Evolutionary conservation across 53 echinoderm and acorn worm species (phyloP).

Genomic region (Paracentrotus lividus): DNA sequence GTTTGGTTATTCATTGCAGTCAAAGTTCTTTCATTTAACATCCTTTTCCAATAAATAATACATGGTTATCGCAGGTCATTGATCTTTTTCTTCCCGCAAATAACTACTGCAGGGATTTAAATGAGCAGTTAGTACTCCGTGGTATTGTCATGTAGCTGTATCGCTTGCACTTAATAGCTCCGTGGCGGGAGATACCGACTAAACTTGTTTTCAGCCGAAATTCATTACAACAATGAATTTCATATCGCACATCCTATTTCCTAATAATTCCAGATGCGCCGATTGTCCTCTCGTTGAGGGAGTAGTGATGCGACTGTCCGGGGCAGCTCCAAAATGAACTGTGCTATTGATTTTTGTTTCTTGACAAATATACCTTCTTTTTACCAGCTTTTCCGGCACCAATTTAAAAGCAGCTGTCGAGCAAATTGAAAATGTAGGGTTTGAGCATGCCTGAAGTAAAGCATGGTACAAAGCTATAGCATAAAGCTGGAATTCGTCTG

Average conservation of each 20-base stretch:
- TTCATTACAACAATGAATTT: conserved; percentile 27
- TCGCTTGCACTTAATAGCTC: not conserved
- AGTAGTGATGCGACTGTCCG: not conserved
- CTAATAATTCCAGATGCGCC: conserved; percentile 1
- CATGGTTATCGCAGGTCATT: not conserved
- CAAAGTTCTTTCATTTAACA: not conserved
- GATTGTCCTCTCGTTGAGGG: not conserved
- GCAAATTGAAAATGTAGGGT: conserved; percentile 39
- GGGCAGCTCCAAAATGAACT: conserved; percentile 9
- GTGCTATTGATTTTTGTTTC: conserved; percentile 33
- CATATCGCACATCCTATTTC: not conserved
- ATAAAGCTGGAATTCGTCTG: not conserved
- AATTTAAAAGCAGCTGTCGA: conserved; percentile 51
- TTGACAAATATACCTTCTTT: conserved; percentile 50
- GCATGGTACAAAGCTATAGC: not conserved
- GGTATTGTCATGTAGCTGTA: not conserved
- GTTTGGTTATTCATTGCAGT: not conserved
- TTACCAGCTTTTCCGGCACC: conserved; percentile 33
- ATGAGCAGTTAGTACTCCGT: not conserved
- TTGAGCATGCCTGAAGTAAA: conserved; percentile 3
- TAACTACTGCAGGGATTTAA: not conserved
- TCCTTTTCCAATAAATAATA: not conserved
- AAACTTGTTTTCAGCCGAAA: not conserved
- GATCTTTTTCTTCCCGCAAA: conserved; percentile 11
- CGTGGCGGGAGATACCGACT: not conserved